Conservation (phyloP, 2,797 vertebrate species). For the Coilia nasus region DNA sequence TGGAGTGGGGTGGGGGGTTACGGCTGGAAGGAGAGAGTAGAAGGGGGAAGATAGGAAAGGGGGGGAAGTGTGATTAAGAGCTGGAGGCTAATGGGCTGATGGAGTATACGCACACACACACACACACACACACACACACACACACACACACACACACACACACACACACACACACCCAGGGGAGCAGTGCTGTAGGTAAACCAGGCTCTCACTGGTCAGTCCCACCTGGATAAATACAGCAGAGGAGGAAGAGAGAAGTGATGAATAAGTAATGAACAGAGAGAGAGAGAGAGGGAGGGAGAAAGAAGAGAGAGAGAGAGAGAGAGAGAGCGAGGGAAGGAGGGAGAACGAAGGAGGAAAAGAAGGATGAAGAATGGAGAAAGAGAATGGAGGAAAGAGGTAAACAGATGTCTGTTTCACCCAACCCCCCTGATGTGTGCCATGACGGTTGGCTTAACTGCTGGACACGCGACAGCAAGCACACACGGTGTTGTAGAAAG, state of each 20-base stretch:
- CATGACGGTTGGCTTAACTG: neutral
- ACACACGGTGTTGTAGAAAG: neutral
- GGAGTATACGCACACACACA: slow-evolving; percentile 42
- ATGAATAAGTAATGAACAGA: slow-evolving; percentile 1
- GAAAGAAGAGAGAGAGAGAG: neutral
- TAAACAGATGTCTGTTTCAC: neutral
- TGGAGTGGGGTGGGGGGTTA: neutral
- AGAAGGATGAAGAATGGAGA: neutral
- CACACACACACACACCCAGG: slow-evolving; percentile 41
- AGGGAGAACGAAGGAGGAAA: neutral
- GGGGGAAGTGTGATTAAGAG: slow-evolving; percentile 16
- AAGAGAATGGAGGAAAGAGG: neutral
- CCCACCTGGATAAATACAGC: slow-evolving; percentile 9
- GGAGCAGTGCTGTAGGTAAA: slow-evolving; percentile 28
- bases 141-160: slow-evolving; percentile 24
- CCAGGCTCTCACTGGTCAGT: neutral
- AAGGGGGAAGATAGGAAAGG: neutral
- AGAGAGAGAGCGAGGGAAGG: neutral
- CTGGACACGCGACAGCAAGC: slow-evolving; percentile 7
- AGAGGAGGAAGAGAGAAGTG: neutral
- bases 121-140: slow-evolving; percentile 38
- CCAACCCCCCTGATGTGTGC: slow-evolving; percentile 2
- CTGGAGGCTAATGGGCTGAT: slow-evolving; percentile 21
- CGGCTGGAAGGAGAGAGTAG: neutral
- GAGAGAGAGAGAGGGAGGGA: neutral